These are phyloP conservation scores for Butorides virescens DNA, from an alignment of 2,113 vertebrate genomes.

Conservation along the genomic window DNA sequence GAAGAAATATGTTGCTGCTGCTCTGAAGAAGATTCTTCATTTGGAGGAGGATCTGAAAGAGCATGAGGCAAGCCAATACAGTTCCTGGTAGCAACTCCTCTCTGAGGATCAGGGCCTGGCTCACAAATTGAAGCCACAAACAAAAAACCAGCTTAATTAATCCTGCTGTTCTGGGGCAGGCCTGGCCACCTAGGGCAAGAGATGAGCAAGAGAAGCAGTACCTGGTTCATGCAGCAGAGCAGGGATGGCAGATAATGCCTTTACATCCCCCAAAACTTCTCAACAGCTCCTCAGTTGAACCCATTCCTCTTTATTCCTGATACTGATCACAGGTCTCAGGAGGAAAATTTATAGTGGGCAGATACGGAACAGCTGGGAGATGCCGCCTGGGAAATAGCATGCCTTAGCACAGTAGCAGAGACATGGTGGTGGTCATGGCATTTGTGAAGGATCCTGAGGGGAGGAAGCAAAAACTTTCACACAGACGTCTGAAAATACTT, in stretches of 20 bases:
- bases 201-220: background rate
- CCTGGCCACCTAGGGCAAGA: background rate
- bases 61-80: constrained; percentile 68
- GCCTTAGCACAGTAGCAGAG: background rate
- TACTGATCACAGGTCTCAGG: background rate
- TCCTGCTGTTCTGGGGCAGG: background rate
- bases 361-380: background rate
- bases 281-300: background rate
- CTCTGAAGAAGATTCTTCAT: constrained; percentile 77
- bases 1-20: constrained; percentile 70
- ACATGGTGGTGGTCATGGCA: too few species aligned
- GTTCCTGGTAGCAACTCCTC: background rate
- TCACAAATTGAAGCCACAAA: background rate
- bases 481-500: background rate
- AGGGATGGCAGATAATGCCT: background rate
- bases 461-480: background rate
- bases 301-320: background rate
- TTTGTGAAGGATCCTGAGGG: background rate
- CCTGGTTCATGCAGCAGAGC: background rate
- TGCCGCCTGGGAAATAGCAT: background rate
- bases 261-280: background rate
- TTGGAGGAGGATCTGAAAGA: constrained; percentile 71
- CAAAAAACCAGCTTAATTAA: background rate
- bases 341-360: background rate
- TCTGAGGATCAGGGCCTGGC: fast-evolving